These are phyloP conservation scores for Manis crassicaudata DNA, from an alignment of 2,797 vertebrate species.

Conservation along the genomic window DNA sequence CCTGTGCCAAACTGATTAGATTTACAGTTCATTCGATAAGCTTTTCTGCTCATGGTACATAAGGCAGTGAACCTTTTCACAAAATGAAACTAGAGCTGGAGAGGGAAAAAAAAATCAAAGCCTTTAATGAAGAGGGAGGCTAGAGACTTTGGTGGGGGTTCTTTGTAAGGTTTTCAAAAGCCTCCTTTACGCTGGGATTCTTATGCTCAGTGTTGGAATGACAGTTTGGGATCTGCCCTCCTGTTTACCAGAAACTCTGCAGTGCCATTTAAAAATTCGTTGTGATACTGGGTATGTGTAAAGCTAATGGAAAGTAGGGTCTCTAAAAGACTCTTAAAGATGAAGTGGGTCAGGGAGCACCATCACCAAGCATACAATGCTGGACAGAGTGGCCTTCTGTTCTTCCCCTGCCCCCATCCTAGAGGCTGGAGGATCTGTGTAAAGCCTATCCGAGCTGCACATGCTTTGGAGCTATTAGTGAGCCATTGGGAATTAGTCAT, in stretches of 20 bases:
- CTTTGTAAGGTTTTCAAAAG: background rate
- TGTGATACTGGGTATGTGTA: conserved; percentile 51
- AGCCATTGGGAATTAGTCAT: conserved; percentile 36
- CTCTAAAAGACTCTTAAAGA: conserved; percentile 42
- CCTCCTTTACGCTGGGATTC: background rate
- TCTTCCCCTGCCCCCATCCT: background rate
- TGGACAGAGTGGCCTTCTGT: conserved; percentile 33
- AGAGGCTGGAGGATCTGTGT: background rate
- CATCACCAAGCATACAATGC: background rate
- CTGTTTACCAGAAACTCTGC: conserved; percentile 52
- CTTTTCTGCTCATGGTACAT: conserved; percentile 80
- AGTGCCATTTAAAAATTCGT: conserved; percentile 23
- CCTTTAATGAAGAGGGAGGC: conserved; percentile 33
- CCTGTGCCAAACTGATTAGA: conserved; percentile 85
- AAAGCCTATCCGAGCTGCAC: background rate
- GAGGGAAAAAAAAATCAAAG: background rate
- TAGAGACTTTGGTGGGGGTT: background rate
- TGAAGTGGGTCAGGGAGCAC: background rate
- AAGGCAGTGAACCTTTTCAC: conserved; percentile 78
- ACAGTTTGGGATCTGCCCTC: conserved; percentile 43
- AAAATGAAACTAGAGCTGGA: conserved; percentile 75
- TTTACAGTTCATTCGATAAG: conserved; percentile 84
- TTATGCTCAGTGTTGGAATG: background rate
- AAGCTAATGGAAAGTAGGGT: conserved; percentile 45
- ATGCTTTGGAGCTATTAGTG: conserved; percentile 47